Percentiles rank a stretch among this genome's conserved stretches.
phyloP scores from a whole-genome alignment of 2,797 vertebrate species.

The Nasua narica region DNA sequence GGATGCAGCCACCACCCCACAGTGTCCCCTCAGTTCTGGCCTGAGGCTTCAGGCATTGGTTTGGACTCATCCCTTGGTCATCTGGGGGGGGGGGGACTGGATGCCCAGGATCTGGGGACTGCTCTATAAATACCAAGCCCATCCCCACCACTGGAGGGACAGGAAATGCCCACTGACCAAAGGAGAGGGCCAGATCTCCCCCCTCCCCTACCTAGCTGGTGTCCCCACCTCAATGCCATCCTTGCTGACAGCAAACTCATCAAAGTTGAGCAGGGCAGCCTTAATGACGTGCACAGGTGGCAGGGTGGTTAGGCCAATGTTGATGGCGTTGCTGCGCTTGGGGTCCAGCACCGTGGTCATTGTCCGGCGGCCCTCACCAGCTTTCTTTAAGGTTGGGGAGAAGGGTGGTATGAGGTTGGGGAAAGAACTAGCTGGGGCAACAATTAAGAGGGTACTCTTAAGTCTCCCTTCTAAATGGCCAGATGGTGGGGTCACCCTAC shows the following conservation, averaged over 20 bases:
- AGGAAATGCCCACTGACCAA: not conserved
- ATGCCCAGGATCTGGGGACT: not conserved
- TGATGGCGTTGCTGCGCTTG: constrained; percentile 96
- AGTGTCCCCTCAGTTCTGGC: constrained; percentile 21
- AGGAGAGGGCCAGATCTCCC: not conserved
- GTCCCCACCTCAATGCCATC: constrained; percentile 94
- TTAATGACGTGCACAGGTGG: constrained; percentile 94
- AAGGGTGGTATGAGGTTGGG: not conserved
- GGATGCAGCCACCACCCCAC: constrained; percentile 37
- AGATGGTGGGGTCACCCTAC: not conserved
- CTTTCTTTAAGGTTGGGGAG: constrained; percentile 85
- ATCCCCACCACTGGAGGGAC: not conserved
- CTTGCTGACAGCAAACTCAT: constrained; percentile 96
- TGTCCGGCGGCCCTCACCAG: constrained; percentile 88
- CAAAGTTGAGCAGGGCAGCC: constrained; percentile 93
- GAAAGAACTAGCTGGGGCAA: not conserved
- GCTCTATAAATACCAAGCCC: constrained; percentile 2
- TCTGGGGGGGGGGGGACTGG: too few relatives aligned
- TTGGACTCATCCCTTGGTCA: not conserved
- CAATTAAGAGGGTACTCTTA: not conserved
- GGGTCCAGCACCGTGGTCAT: constrained; percentile 91
- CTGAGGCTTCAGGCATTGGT: not conserved
- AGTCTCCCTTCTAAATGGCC: not conserved
- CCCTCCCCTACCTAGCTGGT: not conserved
- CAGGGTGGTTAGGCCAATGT: constrained; percentile 96